Evolutionary conservation across 2,113 vertebrate genomes (phyloP), one percentile per base, ranked within the genome.

Genomic region (Propithecus coquereli): DNA sequence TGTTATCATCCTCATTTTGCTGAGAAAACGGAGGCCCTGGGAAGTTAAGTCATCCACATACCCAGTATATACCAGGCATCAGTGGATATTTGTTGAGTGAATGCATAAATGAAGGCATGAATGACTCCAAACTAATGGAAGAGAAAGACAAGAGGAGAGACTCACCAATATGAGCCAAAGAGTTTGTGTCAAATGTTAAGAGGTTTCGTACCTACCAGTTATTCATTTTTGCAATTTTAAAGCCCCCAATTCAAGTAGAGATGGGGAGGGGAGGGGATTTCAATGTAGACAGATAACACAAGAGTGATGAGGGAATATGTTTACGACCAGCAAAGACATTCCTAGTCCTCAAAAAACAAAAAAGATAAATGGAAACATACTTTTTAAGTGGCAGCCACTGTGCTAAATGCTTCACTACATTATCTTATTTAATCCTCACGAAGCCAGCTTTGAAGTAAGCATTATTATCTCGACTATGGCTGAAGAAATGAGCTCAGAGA

Each of bases 111-210:
- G 59, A 70, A 85, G 74, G 5, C 61, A 65, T 3, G 17, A 45
- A 37, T 68, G 86, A 54, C 54, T 34, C 14, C 18, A 47, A 45
- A 52, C 65, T 23, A 7, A 13, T 25, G 45, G 85, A 25, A n/a
- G n/a, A 74, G 70, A 34, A 43, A 65, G 37, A 1, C 2, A 9
- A 63, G 27, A 45, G 70, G 50, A 52, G 83, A 89, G 25, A 37
- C 7, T 32, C 52, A 16, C 59, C n/a, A 6, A 6, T 1, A 2
- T 4, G 88, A 73, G 30, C 45, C 0, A 5, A 65, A 63, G 57
- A 22, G n/a, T 17, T 61, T 74, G 68, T 43, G n/a, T 40, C 27
- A 16, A 27, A 25, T 43, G 27, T n/a, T 27, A 20, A 32, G 61
- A 77, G 47, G 18, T 9, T 34, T 80, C 45, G 13, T 50, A 23